These are phyloP conservation scores for Buceros bicornis DNA, from an alignment of 2,797 vertebrate species.

Conservation along the genomic window DNA sequence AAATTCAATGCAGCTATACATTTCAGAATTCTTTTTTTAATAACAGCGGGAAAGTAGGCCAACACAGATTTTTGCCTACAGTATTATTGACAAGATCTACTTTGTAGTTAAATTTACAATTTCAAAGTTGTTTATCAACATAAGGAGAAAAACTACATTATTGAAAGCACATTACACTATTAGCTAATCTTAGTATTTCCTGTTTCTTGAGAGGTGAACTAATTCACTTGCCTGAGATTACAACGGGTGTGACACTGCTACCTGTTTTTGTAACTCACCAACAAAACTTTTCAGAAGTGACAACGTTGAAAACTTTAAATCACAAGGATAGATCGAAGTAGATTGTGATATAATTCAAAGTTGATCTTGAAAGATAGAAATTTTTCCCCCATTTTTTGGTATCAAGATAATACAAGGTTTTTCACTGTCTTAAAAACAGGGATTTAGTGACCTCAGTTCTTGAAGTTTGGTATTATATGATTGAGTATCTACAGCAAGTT, in stretches of 20 bases:
- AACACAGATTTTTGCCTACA: neutral
- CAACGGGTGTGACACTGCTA: neutral
- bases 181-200: neutral
- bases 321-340: neutral
- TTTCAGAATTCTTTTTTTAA: neutral
- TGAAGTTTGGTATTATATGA: neutral
- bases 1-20: neutral
- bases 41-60: neutral
- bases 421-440: neutral
- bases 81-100: neutral
- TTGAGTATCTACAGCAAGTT: neutral
- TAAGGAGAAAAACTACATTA: neutral
- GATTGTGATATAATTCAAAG: neutral
- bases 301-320: neutral
- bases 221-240: neutral
- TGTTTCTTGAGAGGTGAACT: neutral
- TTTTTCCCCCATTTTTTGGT: neutral
- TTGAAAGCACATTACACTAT: neutral
- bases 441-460: neutral
- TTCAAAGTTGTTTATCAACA: neutral
- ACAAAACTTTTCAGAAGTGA: neutral
- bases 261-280: neutral
- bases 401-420: neutral
- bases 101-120: neutral
- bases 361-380: accelerated